Conservation (phyloP, 2,113 vertebrate genomes). For the Aldabrachelys gigantea region DNA sequence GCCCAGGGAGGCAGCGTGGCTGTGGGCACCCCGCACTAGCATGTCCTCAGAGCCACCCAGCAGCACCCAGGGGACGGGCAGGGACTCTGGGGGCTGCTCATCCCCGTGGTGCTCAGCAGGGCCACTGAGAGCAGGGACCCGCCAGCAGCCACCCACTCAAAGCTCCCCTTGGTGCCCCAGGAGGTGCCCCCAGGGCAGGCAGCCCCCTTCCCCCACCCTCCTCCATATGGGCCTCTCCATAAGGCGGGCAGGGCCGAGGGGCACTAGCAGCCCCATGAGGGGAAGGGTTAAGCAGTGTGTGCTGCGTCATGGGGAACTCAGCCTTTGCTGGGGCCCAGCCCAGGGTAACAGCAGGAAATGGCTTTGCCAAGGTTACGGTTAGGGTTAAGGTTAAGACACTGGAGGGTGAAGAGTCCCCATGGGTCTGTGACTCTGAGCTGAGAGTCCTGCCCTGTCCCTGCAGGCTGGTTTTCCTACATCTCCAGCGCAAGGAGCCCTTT, state of each 20-base stretch:
- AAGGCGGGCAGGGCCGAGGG: too few species aligned
- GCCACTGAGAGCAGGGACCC: background rate
- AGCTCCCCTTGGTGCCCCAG: background rate
- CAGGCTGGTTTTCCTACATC: too few species aligned
- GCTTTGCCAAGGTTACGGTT: too few species aligned
- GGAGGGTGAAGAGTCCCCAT: fast-evolving
- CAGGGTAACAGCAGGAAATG: too few species aligned
- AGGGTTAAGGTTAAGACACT: background rate
- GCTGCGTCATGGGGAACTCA: too few species aligned
- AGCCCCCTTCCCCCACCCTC: too few species aligned
- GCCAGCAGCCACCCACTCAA: background rate
- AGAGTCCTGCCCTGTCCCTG: background rate
- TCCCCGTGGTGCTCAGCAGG: background rate
- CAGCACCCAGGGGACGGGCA: too few species aligned
- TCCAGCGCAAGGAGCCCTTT: too few species aligned
- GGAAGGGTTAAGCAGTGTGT: too few species aligned
- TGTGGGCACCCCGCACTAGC: background rate
- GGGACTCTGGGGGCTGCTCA: background rate
- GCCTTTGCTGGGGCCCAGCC: too few species aligned
- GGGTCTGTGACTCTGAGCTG: background rate
- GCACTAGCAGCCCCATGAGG: too few species aligned
- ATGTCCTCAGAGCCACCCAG: background rate
- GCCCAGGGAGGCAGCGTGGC: background rate
- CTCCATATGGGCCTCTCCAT: too few species aligned
- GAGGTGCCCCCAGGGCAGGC: background rate